Conservation (phyloP, 1,140 invertebrate genomes). For the Thaumetopoea pityocampa region DNA sequence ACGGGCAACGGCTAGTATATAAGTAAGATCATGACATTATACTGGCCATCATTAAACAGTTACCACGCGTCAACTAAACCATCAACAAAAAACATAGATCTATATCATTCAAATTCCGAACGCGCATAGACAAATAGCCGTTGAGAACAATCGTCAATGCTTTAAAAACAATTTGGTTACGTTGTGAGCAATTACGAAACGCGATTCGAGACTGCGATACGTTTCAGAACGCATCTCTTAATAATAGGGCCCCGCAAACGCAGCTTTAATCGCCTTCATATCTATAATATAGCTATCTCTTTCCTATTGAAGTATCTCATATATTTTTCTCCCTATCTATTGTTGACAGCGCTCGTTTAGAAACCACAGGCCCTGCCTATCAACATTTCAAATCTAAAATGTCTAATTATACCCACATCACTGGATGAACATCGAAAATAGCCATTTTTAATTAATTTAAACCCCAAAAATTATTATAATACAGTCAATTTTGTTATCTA, state of each 20-base stretch:
- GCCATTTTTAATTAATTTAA: conserved; percentile 73
- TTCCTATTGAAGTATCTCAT: conserved; percentile 24
- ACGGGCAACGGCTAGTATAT: too few species aligned
- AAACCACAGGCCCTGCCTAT: conserved; percentile 50
- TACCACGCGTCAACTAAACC: conserved; percentile 17
- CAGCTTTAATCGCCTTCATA: conserved; percentile 49
- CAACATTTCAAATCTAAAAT: conserved; percentile 61
- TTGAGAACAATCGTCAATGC: conserved; percentile 66
- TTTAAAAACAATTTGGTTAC: conserved; percentile 70
- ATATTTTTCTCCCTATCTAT: conserved; percentile 33
- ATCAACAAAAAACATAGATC: conserved; percentile 33
- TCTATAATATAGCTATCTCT: conserved; percentile 38
- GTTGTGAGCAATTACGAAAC: conserved; percentile 64
- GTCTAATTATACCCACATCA: conserved; percentile 74
- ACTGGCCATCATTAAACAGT: conserved; percentile 13
- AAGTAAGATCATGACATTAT: too few species aligned
- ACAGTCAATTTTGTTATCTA: conserved; percentile 68
- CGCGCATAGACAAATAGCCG: conserved; percentile 67
- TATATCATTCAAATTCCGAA: conserved; percentile 42
- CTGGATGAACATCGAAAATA: conserved; percentile 56
- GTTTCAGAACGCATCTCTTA: conserved; percentile 62
- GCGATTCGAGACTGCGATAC: conserved; percentile 55
- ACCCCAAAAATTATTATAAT: conserved; percentile 70
- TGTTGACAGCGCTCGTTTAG: conserved; percentile 56
- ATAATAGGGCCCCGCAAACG: conserved; percentile 63